phyloP scores from a whole-genome alignment of 2,113 vertebrate genomes.

The Lonchura striata region DNA sequence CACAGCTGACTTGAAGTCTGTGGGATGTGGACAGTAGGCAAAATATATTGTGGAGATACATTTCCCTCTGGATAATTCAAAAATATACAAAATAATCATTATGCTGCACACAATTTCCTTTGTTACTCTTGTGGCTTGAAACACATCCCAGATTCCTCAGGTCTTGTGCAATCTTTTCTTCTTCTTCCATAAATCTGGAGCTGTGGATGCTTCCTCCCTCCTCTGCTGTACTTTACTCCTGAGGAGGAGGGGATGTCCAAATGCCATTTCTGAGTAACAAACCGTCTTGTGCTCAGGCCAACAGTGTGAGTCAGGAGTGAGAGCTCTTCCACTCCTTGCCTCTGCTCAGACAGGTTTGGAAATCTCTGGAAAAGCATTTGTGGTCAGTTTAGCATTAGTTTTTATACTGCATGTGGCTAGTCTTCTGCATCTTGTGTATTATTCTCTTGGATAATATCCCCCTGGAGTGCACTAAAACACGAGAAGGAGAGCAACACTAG shows the following conservation, averaged over 20 bases:
- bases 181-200: background rate
- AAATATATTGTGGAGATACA: background rate
- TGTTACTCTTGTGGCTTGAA: background rate
- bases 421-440: background rate
- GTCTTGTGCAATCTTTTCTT: background rate
- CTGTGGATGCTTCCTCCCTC: background rate
- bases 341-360: background rate
- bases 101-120: background rate
- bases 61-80: background rate
- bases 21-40: background rate
- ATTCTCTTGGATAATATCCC: background rate
- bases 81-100: background rate
- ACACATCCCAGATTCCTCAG: background rate
- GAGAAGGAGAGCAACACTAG: background rate
- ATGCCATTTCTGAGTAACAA: background rate
- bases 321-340: background rate
- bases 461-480: background rate
- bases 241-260: background rate
- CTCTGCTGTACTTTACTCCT: background rate
- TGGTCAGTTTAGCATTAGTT: background rate
- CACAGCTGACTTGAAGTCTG: background rate
- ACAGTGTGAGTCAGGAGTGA: background rate
- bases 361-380: slow-evolving; percentile 6
- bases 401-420: background rate
- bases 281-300: background rate